phyloP scores from a whole-genome alignment of 1,140 invertebrate species.

The Brachionus plicatilis region DNA sequence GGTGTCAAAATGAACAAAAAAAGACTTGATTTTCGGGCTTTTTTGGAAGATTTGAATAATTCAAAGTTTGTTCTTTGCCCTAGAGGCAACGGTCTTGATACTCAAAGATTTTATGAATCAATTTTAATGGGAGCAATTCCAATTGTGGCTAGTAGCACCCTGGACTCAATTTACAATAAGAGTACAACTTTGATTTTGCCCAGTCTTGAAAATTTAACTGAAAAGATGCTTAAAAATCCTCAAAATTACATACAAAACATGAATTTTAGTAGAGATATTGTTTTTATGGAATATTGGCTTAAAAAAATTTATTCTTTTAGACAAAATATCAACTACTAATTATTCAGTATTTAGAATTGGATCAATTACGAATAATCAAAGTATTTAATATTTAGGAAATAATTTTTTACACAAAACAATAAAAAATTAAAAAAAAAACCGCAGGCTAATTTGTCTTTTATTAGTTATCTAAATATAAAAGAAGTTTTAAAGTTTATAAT shows the following conservation, averaged over 20 bases:
- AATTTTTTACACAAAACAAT: too few species aligned
- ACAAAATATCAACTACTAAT: background rate
- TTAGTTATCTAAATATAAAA: too few species aligned
- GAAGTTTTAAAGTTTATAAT: too few species aligned
- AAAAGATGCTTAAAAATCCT: background rate
- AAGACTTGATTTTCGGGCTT: background rate
- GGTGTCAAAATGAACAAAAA: background rate
- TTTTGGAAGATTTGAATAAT: background rate
- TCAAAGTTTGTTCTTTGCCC: conserved; percentile 5
- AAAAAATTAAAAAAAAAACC: too few species aligned
- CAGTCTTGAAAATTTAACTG: background rate
- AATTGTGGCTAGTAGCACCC: background rate
- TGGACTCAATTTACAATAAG: background rate
- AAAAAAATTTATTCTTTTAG: background rate
- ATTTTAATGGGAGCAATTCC: conserved; percentile 1
- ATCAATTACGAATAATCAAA: too few species aligned
- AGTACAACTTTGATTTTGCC: background rate
- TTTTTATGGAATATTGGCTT: background rate
- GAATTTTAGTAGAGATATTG: background rate
- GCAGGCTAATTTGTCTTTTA: too few species aligned
- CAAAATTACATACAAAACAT: background rate
- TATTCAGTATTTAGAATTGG: too few species aligned
- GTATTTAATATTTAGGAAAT: too few species aligned
- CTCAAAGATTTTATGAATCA: background rate
- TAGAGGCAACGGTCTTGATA: background rate